Percentiles rank a stretch among this genome's conserved stretches.
phyloP scores from a whole-genome alignment of 2,888 invertebrate genomes.

The Lycocerus yunnanus region DNA sequence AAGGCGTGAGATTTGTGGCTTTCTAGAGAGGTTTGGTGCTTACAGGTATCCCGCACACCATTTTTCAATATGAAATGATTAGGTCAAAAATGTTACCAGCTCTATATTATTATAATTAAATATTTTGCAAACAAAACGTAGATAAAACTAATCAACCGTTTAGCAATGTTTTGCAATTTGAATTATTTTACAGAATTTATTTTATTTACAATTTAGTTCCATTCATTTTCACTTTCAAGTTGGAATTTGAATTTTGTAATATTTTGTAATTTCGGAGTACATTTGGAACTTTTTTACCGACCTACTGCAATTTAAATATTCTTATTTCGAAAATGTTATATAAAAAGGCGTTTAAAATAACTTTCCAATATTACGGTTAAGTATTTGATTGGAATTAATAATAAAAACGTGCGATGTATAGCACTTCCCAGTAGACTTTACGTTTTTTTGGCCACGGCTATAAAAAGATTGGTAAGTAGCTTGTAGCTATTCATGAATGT shows the following conservation, averaged over 20 bases:
- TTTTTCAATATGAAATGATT: too few species aligned
- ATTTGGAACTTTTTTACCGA: neutral
- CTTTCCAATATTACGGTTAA: neutral
- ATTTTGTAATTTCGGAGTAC: neutral
- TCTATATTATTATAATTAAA: too few species aligned
- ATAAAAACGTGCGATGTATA: neutral
- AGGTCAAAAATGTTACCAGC: too few species aligned
- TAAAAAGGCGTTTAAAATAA: neutral
- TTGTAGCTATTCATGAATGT: neutral
- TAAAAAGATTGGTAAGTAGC: neutral
- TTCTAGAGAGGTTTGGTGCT: too few species aligned
- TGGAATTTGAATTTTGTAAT: neutral
- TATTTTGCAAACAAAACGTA: too few species aligned
- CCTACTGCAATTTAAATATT: neutral
- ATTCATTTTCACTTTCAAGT: neutral
- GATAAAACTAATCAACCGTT: too few species aligned
- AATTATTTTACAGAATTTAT: too few species aligned
- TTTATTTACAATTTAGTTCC: too few species aligned
- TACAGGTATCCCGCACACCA: too few species aligned
- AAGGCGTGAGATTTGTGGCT: too few species aligned
- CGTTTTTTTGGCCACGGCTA: neutral
- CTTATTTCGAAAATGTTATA: neutral
- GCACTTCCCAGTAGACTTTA: neutral
- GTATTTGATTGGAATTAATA: neutral
- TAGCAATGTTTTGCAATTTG: too few species aligned